Evolutionary conservation across 2,113 vertebrate species (phyloP), one percentile per base, ranked within the genome.

Genomic region (Gobius niger): DNA sequence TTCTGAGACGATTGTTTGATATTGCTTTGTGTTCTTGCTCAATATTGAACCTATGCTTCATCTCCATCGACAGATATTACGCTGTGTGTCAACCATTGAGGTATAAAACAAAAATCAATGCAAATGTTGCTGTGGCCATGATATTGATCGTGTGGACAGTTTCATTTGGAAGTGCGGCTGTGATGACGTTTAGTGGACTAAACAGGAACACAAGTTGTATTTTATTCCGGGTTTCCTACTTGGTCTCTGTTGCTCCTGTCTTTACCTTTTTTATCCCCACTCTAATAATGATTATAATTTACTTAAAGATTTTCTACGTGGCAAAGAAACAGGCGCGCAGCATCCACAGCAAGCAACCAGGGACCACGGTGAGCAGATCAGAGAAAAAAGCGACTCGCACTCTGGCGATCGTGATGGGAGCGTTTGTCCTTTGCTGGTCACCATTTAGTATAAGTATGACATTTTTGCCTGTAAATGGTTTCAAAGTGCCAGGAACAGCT

Each of bases 31-130:
- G 47, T 42, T 65, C 51, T 16, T 53, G 59, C 0, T 77, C 78
- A 7, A 68, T 77, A 34, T 52, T 73, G 5, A 67, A 77, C 53
- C 50, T 81, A 12, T 65, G 49, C 13, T 70, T 66, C 4, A 80
- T 80, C 49, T 75, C 77, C 19, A 67, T 75, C 47, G 77, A 80
- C 40, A 16, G 77, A 61, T 80, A 80, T 59, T 71, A 59, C 8
- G 77, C 77, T 15, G 56, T 80, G 42, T 71, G 77, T 53, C 68
- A 64, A n/a, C 81, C 81, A 16, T 57, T 95, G 49, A 88, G 87
- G 54, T 95, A 95, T 56, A 92, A 87, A 81, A 67, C 65, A 44
- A 93, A 86, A 77, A 93, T 95, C 53, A 94, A 72, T 10, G 53
- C 70, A 68, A 76, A 60, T 11, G 78, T 89, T 41, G 66, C 89